Percentiles rank a stretch among this genome's conserved stretches.
Conservation (phyloP, 2,113 vertebrate species). For the Numida meleagris region DNA sequence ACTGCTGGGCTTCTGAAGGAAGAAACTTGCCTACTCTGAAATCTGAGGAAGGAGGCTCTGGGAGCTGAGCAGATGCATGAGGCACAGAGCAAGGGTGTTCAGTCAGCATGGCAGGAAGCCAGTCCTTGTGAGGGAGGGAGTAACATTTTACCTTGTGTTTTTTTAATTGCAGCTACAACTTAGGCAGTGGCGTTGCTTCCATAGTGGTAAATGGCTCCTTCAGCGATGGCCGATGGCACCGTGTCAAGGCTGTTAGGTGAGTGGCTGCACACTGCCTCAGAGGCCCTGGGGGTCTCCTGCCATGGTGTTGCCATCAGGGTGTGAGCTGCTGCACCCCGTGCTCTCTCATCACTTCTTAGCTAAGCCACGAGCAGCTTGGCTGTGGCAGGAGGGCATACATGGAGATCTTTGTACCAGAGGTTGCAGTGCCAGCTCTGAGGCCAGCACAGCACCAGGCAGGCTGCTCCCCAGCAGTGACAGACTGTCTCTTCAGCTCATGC, state of each 20-base stretch:
- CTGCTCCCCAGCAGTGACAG: slow-evolving; percentile 42
- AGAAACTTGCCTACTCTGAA: neutral
- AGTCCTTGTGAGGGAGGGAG: neutral
- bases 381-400: neutral
- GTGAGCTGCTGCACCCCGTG: neutral
- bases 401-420: neutral
- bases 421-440: neutral
- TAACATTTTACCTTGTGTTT: neutral
- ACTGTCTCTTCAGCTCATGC: neutral
- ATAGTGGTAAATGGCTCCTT: slow-evolving; percentile 91
- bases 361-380: neutral
- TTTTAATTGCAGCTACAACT: slow-evolving; percentile 84
- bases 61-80: neutral
- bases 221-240: slow-evolving; percentile 91
- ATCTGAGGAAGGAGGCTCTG: fast-evolving
- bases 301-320: neutral
- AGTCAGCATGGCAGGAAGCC: neutral
- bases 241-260: slow-evolving; percentile 93
- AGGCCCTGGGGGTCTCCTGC: fast-evolving
- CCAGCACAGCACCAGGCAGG: neutral
- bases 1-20: neutral
- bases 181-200: slow-evolving; percentile 87
- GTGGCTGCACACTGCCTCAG: neutral
- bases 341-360: neutral
- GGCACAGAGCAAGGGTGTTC: neutral